Evolutionary conservation across 2,113 vertebrate genomes (phyloP), one percentile per base, ranked within the genome.

Genomic region (Anoura caudifer): DNA sequence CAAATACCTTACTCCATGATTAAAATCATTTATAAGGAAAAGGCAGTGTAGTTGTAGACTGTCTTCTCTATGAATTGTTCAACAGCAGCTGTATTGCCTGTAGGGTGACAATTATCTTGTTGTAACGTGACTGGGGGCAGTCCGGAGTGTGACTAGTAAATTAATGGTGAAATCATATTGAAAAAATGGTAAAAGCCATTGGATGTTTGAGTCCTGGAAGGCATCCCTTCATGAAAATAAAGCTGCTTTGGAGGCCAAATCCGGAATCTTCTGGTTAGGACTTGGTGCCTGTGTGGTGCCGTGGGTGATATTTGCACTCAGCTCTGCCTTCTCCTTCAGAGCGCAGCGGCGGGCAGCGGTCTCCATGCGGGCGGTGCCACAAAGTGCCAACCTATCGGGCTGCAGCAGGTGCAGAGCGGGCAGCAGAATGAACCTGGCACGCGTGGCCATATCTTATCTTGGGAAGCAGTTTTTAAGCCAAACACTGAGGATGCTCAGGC

Each of bases 91-190:
- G 99, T 97, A 99, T 99, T 91, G 99, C 98, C 95, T 99, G 98
- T 97, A 99, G 99, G 99, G 99, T 99, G 95, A 98, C 98, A 13
- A 99, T 99, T 92, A 99, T 99, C 98, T 99, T 99, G 14, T 98
- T 99, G 65, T 99, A 99, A 0, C 99, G 99, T 98, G 99, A 99
- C 99, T 99, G 98, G 99, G 99, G 99, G 98, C 99, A 47, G 99
- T 99, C 0, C 99, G 99, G 99, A 99, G 99, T 76, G 98, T 99
- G 96, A 99, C 99, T 0, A 99, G 99, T 6, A 98, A 99, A 17
- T 94, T 99, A 93, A 98, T 99, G 99, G 99, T 99, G 99, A 99
- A 99, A 99, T 98, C 99, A 99, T 97, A 99, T 99, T 85, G 99
- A 99, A 79, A 99, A 24, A 99, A 99, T n/a, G 99, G 99, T 4